Evolutionary conservation across 2,113 vertebrate genomes (phyloP), one percentile per base, ranked within the genome.

Genomic region (Cebidichthys violaceus): DNA sequence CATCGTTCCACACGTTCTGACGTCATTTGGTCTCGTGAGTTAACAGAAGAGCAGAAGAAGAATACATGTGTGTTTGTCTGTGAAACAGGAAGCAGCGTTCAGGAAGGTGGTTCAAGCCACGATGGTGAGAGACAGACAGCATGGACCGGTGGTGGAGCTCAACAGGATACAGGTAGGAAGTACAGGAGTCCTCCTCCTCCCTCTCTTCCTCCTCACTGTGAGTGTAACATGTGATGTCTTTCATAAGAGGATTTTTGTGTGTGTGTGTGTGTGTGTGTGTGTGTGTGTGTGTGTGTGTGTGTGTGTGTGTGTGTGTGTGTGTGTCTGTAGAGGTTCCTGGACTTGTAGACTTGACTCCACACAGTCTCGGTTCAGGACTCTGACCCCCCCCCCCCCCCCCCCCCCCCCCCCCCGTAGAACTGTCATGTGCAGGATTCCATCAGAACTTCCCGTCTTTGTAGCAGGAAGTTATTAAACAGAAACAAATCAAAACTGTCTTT

Each of bases 71-170:
- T 18, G 3, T 18, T 2, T 27, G n/a, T 57, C 10, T 55, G 52
- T n/a, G 55, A 8, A 24, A 84, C 85, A 99, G 98, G 98, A 99
- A 93, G 98, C 97, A 35, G 98, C 98, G 41, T 99, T 99, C 92
- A 96, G 98, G 59, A 99, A 99, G 86, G 98, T 99, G 17, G 98
- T 99, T 3, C 98, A 99, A 87, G 98, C 98, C 27, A 99, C 98
- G 0, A 99, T 99, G 98, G 98, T 99, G 85, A 94, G 98, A 84
- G 98, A 99, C 91, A 92, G 98, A 27, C 98, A 99, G 67, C 98
- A 99, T 0, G 98, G 98, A 2, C 98, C 98, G 1, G 98, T 99
- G 0, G 98, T 99, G 74, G 98, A 99, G 83, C 95, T 99, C 77
- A 99, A 99, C 92, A 95, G 98, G 81, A 99, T 99, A 90, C 98